Percentiles rank a stretch among this genome's conserved stretches.
Conservation (phyloP, 2,113 vertebrate species). For the Percina caprodes region DNA sequence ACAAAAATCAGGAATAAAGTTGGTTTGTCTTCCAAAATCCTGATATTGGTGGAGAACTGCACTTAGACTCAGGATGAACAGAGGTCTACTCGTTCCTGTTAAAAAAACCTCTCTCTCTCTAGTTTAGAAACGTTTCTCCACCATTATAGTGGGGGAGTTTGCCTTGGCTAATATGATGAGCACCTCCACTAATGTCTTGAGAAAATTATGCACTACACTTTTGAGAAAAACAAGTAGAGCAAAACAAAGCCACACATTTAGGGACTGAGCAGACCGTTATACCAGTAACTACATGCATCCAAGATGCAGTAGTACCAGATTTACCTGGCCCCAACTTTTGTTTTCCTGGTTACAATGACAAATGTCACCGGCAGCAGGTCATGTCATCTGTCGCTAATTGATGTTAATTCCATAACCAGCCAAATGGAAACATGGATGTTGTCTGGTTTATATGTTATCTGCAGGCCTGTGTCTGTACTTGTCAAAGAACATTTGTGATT, state of each 20-base stretch:
- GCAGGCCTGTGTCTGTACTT: neutral
- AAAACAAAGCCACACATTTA: neutral
- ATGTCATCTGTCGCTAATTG: neutral
- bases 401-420: neutral
- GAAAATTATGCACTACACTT: neutral
- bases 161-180: neutral
- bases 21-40: neutral
- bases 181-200: neutral
- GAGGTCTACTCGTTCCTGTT: neutral
- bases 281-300: neutral
- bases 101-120: too few relatives aligned
- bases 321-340: too few relatives aligned
- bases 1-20: neutral
- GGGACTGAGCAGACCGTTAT: neutral
- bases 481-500: neutral
- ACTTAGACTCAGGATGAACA: neutral
- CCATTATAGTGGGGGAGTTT: accelerated
- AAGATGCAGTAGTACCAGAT: neutral
- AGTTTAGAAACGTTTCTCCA: neutral
- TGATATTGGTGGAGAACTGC: neutral
- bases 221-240: too few relatives aligned
- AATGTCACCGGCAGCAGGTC: neutral
- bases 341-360: too few relatives aligned
- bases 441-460: neutral
- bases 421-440: neutral